These are phyloP conservation scores for Eira barbara DNA, from an alignment of 2,113 vertebrate species.

Conservation along the genomic window DNA sequence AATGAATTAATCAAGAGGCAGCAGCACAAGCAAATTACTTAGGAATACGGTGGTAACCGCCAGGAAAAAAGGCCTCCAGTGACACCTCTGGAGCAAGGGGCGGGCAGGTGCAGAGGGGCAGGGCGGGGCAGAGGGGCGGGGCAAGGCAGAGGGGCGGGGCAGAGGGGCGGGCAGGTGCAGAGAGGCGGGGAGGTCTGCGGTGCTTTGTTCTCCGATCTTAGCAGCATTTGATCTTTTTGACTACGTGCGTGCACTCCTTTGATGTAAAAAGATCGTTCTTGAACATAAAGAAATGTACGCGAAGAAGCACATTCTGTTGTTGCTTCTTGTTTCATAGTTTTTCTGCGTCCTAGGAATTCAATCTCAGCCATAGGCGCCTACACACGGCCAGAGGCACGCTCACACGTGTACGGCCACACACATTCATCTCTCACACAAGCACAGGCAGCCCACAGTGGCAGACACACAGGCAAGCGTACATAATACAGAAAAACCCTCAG, in stretches of 20 bases:
- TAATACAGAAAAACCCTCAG: background rate
- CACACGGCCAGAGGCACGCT: accelerated
- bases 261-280: background rate
- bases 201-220: background rate
- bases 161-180: accelerated
- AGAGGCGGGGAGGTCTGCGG: background rate
- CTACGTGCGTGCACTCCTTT: background rate
- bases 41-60: background rate
- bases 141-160: background rate
- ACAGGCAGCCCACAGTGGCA: background rate
- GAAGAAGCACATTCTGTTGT: background rate
- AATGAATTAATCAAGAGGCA: background rate
- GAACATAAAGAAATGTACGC: background rate
- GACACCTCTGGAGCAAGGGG: background rate
- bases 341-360: background rate
- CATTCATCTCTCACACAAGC: background rate
- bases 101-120: too few species aligned
- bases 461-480: background rate
- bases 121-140: too few species aligned
- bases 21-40: background rate
- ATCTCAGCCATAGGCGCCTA: background rate
- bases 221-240: background rate
- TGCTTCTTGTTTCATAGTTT: background rate
- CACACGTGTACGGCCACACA: background rate
- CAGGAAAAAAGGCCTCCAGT: background rate